Base-by-base conservation (phyloP, 2,888 invertebrate species). In the Gerosis bhagava region DNA sequence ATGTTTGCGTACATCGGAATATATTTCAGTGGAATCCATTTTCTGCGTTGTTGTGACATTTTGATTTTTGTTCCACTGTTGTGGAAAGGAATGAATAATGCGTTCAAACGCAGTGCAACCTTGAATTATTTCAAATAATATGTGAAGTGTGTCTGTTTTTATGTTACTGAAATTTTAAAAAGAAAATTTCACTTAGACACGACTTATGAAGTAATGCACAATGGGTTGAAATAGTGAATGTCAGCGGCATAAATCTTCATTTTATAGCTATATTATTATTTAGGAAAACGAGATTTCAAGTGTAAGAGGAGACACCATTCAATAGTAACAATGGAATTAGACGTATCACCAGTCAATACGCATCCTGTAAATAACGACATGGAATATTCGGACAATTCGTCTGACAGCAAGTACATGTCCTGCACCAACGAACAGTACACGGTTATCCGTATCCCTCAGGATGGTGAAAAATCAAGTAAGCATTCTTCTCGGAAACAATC, bases 401-500 rank as follows among this genome's bases (percentile, higher is more conserved):
- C 79, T 34, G 83, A 86, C 46, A 74, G 66, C 59, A 87, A 83
- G 73, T 86, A 79, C 57, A 57, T 74, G 54, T 55, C 78, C 50
- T 75, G 77, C 62, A 79, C 75, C 61, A 83, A 77, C 60, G 88
- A 87, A 51, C 77, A 84, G 54, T 86, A 80, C 59, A 79, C 83
- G 24, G 77, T 86, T 53, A 83, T 84, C 65, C 77, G 84, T 53
- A 84, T 88, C 65, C 81, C 87, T 43, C 84, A 84, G 65, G 83
- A 84, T 66, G 73, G 74, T 54, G 84, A 83, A 50, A 93, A 91
- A 63, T 92, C 93, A 65, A 94, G 93, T 76, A 95, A 94, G 77
- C 94, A 94, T 88, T 95, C 95, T 45, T 89, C 95, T 54, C 92
- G 93, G 77, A 95, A 88, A 60, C 83, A 88, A 61, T 88, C 95